These are phyloP conservation scores for Xenopus borealis DNA, from an alignment of 2,113 vertebrate species.

Conservation along the genomic window DNA sequence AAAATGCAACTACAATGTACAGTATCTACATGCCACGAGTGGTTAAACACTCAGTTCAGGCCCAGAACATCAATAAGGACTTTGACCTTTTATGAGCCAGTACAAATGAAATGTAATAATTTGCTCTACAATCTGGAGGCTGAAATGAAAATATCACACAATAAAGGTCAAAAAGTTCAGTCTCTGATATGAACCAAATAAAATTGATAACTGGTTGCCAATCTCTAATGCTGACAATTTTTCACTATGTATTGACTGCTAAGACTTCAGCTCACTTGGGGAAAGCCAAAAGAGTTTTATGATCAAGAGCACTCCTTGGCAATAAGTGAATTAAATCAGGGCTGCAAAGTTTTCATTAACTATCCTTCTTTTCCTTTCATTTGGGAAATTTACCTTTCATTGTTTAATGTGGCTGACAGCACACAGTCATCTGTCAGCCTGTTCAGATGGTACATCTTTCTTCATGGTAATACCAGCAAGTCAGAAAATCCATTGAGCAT, in stretches of 20 bases:
- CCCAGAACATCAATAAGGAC: slow-evolving; percentile 37
- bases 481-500: slow-evolving; percentile 18
- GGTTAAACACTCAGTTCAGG: slow-evolving; percentile 29
- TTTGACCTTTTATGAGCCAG: slow-evolving; percentile 42
- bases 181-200: slow-evolving; percentile 40
- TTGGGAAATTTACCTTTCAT: slow-evolving; percentile 8
- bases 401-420: slow-evolving; percentile 26
- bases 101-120: slow-evolving; percentile 39
- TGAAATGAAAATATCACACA: slow-evolving; percentile 44
- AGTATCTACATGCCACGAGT: slow-evolving; percentile 17
- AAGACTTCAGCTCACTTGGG: slow-evolving; percentile 24
- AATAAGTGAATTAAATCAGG: slow-evolving; percentile 20
- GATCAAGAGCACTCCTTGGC: slow-evolving; percentile 7
- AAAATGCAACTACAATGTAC: no score
- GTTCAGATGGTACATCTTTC: slow-evolving; percentile 19
- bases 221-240: slow-evolving; percentile 32
- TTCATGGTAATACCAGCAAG: slow-evolving; percentile 26
- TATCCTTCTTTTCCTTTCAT: not conserved
- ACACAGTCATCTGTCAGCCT: slow-evolving; percentile 22
- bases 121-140: slow-evolving; percentile 40
- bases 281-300: slow-evolving; percentile 13
- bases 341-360: not conserved
- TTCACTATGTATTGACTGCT: slow-evolving; percentile 32
- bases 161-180: slow-evolving; percentile 39
- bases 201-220: slow-evolving; percentile 37